Evolutionary conservation across 2,797 vertebrate species (phyloP), one percentile per base, ranked within the genome.

Genomic region (Xyrichtys novacula): DNA sequence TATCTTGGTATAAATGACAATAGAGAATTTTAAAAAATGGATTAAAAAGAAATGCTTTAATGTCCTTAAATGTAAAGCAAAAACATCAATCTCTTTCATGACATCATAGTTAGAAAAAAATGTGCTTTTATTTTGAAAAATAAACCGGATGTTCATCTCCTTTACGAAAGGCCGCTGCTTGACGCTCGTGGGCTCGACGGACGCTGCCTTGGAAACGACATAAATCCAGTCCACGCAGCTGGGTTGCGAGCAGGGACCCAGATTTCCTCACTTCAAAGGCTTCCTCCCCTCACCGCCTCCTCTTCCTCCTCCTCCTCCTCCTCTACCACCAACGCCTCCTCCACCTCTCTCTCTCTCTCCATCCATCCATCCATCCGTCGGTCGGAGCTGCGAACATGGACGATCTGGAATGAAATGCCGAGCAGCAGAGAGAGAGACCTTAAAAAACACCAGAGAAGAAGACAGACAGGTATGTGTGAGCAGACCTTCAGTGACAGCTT

Each of bases 171-270:
- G 11, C 47, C 0, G 2, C 29, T 6, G 26, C 68, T 83, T 80
- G 61, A 78, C 8, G 44, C 23, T 26, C 20, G 7, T 72, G 58
- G 20, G 28, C 6, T 82, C 72, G 49, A 81, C 74, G 78, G 84
- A 89, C 85, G 93, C 92, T 94, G 91, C 92, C 92, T 90, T 90
- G 93, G 93, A 92, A 93, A 94, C 89, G 75, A 84, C 92, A 88
- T 74, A 86, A 86, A 85, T 85, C 85, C 83, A 65, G 71, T 77
- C 71, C 81, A 83, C 74, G 88, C 86, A 81, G 81, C 85, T 79
- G 81, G 76, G 54, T 58, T 10, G 78, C 59, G 79, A 88, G 40
- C 71, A 23, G 76, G 85, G 85, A 89, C 85, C 67, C 88, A 88
- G 73, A 91, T 90, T 83, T 85, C 75, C 70, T 73, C 80, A 90